Base-by-base conservation (phyloP, 2,888 invertebrate genomes). In the Sturmia bella region DNA sequence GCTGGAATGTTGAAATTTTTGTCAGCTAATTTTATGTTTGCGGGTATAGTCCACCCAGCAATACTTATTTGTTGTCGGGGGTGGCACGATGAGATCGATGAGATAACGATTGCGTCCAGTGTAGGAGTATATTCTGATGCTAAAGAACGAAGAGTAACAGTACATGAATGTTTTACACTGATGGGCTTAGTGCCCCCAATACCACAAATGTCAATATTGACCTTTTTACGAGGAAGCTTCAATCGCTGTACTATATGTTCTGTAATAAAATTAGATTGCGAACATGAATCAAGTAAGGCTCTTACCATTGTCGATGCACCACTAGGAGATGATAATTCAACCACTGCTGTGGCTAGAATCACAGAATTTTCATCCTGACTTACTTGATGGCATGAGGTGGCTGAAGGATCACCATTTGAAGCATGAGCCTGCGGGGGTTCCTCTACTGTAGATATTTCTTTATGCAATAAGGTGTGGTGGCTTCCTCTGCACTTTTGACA, bases 211-310 rank as follows among this genome's bases (percentile, higher is more conserved):
- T 59, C 48, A 2, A 75, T 52, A n/a, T 73, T 54, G 5, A 41
- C 15, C 9, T 73, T 79, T 24, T 19, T 79, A 2, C 61, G 73
- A n/a, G 27, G 43, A 3, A 73, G 37, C 1, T 41, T 15, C n/a
- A 73, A 63, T 4, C 13, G 27, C 39, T 79, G 73, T 7, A 68
- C 73, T 6, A 68, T 73, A 21, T 61, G 43, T 27, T 73, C 79
- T n/a, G 73, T 79, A 19, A 79, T 50, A 21, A 74, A 80, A 32
- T 74, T 52, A 12, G 69, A 57, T 13, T 75, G 57, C 1, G 74
- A 80, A 57, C 63, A 56, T 50, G 56, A 74, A 11, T 69, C 74
- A 27, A 74, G 63, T 50, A 74, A 15, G 3, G 63, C 63, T 52
- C 79, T 52, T 73, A 17, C 73, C 4, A 27, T 12, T 17, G 69